Evolutionary conservation across 2,797 vertebrate species (phyloP).

Genomic region (Myripristis jacobus): DNA sequence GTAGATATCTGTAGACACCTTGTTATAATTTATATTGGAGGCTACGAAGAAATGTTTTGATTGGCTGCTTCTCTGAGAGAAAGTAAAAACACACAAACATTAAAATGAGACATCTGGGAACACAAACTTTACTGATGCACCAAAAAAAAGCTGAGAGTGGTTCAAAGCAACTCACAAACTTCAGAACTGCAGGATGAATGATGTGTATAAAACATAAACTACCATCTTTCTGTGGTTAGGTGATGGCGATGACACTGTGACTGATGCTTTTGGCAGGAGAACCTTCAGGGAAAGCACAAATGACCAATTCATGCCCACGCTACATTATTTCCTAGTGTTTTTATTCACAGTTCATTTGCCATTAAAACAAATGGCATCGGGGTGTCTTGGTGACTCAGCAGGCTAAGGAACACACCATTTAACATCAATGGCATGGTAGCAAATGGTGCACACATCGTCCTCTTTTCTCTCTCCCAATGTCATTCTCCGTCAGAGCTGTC

Average conservation of each 20-base stretch:
- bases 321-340: conserved; percentile 22
- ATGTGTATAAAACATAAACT: conserved; percentile 31
- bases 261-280: conserved; percentile 14
- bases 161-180: conserved; percentile 36
- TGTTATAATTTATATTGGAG: no score
- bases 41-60: background rate
- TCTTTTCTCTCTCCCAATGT: background rate
- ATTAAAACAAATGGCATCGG: conserved; percentile 24
- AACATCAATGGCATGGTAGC: background rate
- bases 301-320: conserved; percentile 34
- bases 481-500: conserved; percentile 33
- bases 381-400: conserved; percentile 32
- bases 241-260: conserved; percentile 23
- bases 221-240: conserved; percentile 2
- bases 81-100: background rate
- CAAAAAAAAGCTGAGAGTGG: conserved; percentile 21
- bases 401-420: conserved; percentile 34
- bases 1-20: no score
- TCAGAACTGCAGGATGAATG: conserved; percentile 37
- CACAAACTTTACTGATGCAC: conserved; percentile 66
- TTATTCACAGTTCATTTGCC: conserved; percentile 51
- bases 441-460: conserved; percentile 23
- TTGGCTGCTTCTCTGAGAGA: background rate
- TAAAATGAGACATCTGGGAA: conserved; percentile 25
- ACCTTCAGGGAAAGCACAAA: conserved; percentile 27